These are phyloP conservation scores for Lamproptera curius DNA, from an alignment of 2,888 invertebrate genomes.

Conservation along the genomic window DNA sequence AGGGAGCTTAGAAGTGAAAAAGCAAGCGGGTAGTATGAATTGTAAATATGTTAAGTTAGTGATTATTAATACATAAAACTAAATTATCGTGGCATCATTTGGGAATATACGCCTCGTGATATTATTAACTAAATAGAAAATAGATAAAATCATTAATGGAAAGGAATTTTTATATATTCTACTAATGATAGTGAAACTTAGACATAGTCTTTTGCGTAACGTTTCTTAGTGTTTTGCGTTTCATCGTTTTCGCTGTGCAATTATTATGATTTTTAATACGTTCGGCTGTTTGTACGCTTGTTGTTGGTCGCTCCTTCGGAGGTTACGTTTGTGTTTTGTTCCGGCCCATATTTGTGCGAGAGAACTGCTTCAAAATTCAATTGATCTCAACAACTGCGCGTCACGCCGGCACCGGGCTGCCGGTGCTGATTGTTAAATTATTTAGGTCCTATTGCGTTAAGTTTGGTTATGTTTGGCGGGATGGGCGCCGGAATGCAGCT, in stretches of 20 bases:
- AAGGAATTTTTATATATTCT: constrained; percentile 77
- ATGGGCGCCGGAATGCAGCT: constrained; percentile 39
- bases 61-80: constrained; percentile 51
- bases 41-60: constrained; percentile 72
- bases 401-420: constrained; percentile 55
- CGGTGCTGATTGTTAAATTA: constrained; percentile 55
- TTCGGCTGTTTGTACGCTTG: constrained; percentile 57
- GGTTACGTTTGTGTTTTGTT: constrained; percentile 28
- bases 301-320: constrained; percentile 53
- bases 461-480: constrained; percentile 72
- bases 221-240: constrained; percentile 63
- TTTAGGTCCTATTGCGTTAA: constrained; percentile 63
- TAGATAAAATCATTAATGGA: constrained; percentile 76
- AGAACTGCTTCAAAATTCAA: constrained; percentile 49
- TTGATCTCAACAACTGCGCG: constrained; percentile 74
- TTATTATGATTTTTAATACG: constrained; percentile 46
- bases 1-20: constrained; percentile 63
- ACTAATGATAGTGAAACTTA: constrained; percentile 74
- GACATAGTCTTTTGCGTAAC: constrained; percentile 56
- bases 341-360: constrained; percentile 52
- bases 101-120: constrained; percentile 73
- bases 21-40: constrained; percentile 73
- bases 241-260: constrained; percentile 76
- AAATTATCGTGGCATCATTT: constrained; percentile 66
- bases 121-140: constrained; percentile 75